A percentile compares a stretch with the other conserved stretches of the same genome.
Conservation (phyloP, 2,888 invertebrate species). For the Amphipoea lucens region DNA sequence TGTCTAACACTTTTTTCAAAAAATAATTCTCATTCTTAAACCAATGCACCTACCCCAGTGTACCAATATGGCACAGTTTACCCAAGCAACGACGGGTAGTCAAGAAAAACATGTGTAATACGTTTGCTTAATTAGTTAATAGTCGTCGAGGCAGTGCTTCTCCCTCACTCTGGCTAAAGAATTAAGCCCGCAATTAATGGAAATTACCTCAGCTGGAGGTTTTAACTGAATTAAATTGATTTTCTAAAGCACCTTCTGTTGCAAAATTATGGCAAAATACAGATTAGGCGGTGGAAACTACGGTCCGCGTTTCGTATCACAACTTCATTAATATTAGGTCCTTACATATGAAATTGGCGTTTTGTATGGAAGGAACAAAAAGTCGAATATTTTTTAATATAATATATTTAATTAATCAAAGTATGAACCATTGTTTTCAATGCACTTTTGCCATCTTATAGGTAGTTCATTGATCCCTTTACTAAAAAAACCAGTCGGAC, state of each 20-base stretch:
- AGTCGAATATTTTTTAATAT: no score
- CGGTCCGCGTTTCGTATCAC: not conserved
- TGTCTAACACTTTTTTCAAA: not conserved
- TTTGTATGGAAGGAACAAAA: no score
- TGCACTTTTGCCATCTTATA: no score
- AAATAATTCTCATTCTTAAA: not conserved
- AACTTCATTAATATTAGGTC: not conserved
- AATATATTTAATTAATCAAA: no score
- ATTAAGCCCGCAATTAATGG: conserved; percentile 81
- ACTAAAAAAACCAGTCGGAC: no score
- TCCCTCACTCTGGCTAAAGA: conserved; percentile 73
- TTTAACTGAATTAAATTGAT: conserved; percentile 80
- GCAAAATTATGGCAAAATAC: conserved; percentile 63
- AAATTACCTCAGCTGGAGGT: conserved; percentile 83
- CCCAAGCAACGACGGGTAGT: conserved; percentile 35
- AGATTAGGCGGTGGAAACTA: conserved; percentile 39
- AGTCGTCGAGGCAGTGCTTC: conserved; percentile 68
- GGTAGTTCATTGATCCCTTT: no score
- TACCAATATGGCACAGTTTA: conserved; percentile 31
- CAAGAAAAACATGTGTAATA: conserved; percentile 60
- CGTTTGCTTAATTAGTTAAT: conserved; percentile 80
- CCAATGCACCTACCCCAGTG: conserved; percentile 2
- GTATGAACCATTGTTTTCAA: no score
- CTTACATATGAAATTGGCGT: no score
- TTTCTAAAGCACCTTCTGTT: conserved; percentile 74